phyloP scores from a whole-genome alignment of 2,888 invertebrate genomes.

The Meteorus cinctellus region DNA sequence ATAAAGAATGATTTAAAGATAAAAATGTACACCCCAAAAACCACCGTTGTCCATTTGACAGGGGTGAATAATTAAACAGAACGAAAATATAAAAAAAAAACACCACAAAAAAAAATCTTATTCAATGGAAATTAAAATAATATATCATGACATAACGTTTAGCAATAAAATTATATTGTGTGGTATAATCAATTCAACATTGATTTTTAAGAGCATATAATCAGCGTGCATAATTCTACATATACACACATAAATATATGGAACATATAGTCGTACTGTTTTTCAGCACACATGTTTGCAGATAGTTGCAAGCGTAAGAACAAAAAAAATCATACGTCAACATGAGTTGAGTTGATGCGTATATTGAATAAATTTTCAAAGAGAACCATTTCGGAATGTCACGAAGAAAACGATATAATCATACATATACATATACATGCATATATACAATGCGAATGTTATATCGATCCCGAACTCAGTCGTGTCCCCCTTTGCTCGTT shows the following conservation, averaged over 20 bases:
- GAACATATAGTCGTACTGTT: background rate
- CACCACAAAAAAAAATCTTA: background rate
- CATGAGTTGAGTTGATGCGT: background rate
- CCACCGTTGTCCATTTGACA: too few relatives aligned
- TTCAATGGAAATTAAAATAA: background rate
- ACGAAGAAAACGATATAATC: conserved; percentile 15
- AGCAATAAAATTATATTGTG: background rate
- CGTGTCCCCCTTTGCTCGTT: conserved; percentile 25
- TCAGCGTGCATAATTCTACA: background rate
- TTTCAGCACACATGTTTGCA: background rate
- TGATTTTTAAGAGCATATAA: background rate
- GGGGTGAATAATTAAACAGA: background rate
- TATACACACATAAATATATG: background rate
- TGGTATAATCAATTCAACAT: conserved; percentile 10
- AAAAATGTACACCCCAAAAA: too few relatives aligned
- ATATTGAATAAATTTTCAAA: background rate
- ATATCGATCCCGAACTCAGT: conserved; percentile 27
- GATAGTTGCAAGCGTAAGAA: background rate
- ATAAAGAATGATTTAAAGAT: too few relatives aligned
- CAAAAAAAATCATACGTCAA: conserved; percentile 4
- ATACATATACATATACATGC: background rate
- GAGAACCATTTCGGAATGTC: conserved; percentile 14
- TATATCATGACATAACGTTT: background rate
- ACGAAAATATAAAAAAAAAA: background rate
- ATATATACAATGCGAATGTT: background rate